Conservation (phyloP, 1,140 invertebrate genomes). For the Campoletis sonorensis region DNA sequence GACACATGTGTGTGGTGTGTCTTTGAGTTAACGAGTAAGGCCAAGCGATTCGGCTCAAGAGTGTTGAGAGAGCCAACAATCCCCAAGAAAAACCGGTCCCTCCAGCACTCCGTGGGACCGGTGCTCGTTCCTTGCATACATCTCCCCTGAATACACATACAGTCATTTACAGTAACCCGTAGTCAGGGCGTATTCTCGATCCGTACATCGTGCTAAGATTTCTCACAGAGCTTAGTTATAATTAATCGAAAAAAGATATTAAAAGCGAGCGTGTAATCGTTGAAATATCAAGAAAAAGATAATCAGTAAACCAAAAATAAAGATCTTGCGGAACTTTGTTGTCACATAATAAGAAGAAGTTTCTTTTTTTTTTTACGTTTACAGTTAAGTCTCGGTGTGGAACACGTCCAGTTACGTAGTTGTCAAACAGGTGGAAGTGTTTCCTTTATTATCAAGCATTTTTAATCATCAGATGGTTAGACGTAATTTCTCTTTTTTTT, state of each 20-base stretch:
- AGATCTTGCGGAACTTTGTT: not conserved
- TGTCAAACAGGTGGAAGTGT: not conserved
- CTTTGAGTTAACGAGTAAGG: not conserved
- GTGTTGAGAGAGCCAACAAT: not conserved
- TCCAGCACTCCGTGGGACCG: conserved; percentile 40
- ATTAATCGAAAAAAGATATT: conserved; percentile 34
- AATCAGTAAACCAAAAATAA: not conserved
- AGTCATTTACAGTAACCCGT: too few relatives aligned
- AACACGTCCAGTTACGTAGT: not conserved
- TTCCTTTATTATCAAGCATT: not conserved
- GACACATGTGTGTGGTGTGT: not conserved
- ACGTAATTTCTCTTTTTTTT: too few relatives aligned
- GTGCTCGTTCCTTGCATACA: conserved; percentile 2
- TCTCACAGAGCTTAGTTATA: conserved; percentile 16
- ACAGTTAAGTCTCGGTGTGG: conserved; percentile 2
- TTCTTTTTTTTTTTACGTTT: conserved; percentile 7
- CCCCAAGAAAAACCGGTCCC: conserved; percentile 39
- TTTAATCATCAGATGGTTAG: too few relatives aligned
- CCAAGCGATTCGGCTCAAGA: not conserved
- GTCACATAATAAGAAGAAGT: not conserved
- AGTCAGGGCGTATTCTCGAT: too few relatives aligned
- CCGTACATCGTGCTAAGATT: not conserved
- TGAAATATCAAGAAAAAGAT: conserved; percentile 21
- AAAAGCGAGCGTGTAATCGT: conserved; percentile 24
- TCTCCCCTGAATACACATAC: not conserved